Base-by-base conservation (phyloP, 35 echinoderm and acorn worm genomes). In the Ophioderma brevispina region DNA sequence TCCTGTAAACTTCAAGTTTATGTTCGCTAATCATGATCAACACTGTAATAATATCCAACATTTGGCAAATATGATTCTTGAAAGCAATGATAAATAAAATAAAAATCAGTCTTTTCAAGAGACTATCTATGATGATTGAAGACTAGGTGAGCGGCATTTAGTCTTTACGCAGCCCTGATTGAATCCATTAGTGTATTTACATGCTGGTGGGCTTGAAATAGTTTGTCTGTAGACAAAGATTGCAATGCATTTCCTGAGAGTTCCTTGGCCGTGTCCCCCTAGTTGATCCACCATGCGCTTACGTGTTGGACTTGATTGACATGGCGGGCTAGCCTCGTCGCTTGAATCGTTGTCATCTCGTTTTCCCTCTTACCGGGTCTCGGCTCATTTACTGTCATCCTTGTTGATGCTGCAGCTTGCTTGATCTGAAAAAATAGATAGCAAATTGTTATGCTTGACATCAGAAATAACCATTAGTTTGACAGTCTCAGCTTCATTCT, bases 201-300 rank as follows among this genome's bases (percentile, higher is more conserved):
- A 21, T 99, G 93, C 28, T 82, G 81, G 31, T 95, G 94, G 18
- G 97, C 97, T 78, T 85, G 91, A 80, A 99, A 99, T 6, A 99
- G 50, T 23, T 93, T 81, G 1, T 84, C 70, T 0, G 94, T 79
- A 2, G 97, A 89, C 23, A 99, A 40, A 21, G 81, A 33, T 1
- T 50, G 37, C 40, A 99, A 80, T 17, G 82, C 52, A 34, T 92
- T 91, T 1, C 86, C 88, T 19, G 59, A 76, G 31, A 95, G 90
- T 31, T 91, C 97, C 0, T 82, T 77, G 6, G 81, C 82, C 0
- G 95, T 89, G 5, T 79, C 91, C 25, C 42, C 91, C 11, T 15
- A 99, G 82, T 46, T 90, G 43, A 6, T 89, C 91, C 0, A 95
- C 33, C 8, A 99, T 34, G 55, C 38, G 85, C 10, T 39, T 18